Base-by-base conservation (phyloP, 2,888 invertebrate species). In the Andrena bucephala region DNA sequence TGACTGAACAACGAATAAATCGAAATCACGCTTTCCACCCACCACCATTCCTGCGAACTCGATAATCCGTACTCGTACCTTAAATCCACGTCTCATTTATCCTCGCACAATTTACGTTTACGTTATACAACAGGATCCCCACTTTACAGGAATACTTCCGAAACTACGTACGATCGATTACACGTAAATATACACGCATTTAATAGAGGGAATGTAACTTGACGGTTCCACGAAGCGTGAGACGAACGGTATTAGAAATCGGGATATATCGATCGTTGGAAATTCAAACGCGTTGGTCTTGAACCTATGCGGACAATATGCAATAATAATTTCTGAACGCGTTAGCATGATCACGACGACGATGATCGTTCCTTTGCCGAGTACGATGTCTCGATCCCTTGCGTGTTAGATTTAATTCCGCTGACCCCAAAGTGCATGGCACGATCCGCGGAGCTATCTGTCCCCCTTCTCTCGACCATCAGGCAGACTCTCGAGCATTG, bases 371-470 rank as follows among this genome's bases (percentile, higher is more conserved):
- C 69, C 54, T 77, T 31, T 54, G 36, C 16, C 31, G 66, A 52
- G 70, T 60, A 74, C 50, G 54, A 78, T 77, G 60, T 76, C 62
- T 66, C 75, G 60, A 77, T 71, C 81, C 75, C 72, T 70, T 86
- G 81, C 75, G 78, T 83, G 83, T 84, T 78, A 78, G 71, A 86
- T 76, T 67, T 86, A 84, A 87, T 86, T 79, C 68, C 74, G 73
- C 50, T 77, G 80, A 88, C 75, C 73, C 72, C 68, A 68, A 68
- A 85, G 63, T 81, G 82, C 89, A 84, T 81, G 85, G 76, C 75
- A 68, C 74, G 77, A 85, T 83, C 68, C 70, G 78, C 79, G 65
- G 60, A 42, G 60, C 54, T 74, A 69, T 60, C 70, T 59, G 54
- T 69, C 66, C 65, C 65, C 33, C 50, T 62, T 68, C 66, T 70